Evolutionary conservation across 2,797 vertebrate genomes (phyloP).

Genomic region (Centroberyx gerrardi): DNA sequence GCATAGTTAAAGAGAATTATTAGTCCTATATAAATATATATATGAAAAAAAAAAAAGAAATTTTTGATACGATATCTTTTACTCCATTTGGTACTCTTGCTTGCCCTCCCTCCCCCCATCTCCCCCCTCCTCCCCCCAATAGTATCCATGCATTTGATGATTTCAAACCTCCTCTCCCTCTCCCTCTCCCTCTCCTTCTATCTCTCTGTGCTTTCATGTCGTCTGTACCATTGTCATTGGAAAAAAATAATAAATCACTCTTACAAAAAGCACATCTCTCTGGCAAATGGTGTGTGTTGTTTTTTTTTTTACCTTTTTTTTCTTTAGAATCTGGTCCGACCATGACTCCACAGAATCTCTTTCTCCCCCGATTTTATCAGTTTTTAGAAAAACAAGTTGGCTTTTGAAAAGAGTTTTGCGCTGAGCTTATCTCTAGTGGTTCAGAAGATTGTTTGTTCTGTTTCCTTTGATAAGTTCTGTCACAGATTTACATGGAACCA

Average conservation of each 20-base stretch:
- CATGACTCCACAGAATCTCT: no score
- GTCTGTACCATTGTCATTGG: slow-evolving; percentile 79
- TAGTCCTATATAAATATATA: slow-evolving; percentile 87
- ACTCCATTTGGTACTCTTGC: slow-evolving; percentile 89
- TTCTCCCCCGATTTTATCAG: no score
- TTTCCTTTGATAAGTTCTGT: no score
- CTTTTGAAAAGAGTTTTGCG: no score
- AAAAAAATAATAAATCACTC: slow-evolving; percentile 76
- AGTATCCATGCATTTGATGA: slow-evolving; percentile 56
- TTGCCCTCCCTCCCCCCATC: slow-evolving; percentile 41
- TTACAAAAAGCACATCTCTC: slow-evolving; percentile 50
- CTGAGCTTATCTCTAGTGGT: no score
- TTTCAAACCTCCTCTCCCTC: slow-evolving; percentile 26
- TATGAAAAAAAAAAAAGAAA: slow-evolving; percentile 76
- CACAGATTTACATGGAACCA: no score
- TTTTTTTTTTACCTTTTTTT: neutral
- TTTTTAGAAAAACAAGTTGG: no score
- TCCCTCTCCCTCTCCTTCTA: neutral
- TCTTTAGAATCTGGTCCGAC: neutral
- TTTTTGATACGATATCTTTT: slow-evolving; percentile 88
- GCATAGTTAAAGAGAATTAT: slow-evolving; percentile 86
- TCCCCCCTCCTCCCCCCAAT: neutral
- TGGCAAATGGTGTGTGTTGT: neutral
- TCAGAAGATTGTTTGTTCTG: no score
- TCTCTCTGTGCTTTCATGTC: slow-evolving; percentile 74